Conservation (phyloP, 1,140 invertebrate genomes). For the Coptotermes formosanus region DNA sequence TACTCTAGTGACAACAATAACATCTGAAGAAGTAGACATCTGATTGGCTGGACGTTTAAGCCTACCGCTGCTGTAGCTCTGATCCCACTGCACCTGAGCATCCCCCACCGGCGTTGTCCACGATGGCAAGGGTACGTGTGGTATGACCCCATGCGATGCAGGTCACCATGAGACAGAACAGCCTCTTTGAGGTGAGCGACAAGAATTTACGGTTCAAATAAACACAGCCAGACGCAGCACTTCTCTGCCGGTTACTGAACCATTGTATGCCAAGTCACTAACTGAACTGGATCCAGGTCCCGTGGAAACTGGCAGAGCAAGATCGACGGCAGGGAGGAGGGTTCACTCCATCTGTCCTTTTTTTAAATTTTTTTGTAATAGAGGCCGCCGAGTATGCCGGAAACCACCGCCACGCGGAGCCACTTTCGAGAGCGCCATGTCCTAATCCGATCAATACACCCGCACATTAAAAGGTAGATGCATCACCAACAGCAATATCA, state of each 20-base stretch:
- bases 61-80: constrained; percentile 12
- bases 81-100: background rate
- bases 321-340: background rate
- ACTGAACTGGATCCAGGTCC: constrained; percentile 17
- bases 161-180: constrained; percentile 23
- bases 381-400: background rate
- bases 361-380: background rate
- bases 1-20: background rate
- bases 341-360: background rate
- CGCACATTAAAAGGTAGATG: background rate
- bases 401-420: constrained; percentile 8
- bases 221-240: background rate
- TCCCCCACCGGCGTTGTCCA: constrained; percentile 24
- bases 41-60: background rate
- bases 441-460: background rate
- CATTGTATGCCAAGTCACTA: background rate
- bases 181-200: background rate
- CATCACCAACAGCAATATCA: background rate
- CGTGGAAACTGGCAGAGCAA: constrained; percentile 6
- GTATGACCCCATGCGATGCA: constrained; percentile 29
- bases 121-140: constrained; percentile 23
- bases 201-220: background rate
- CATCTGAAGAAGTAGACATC: constrained; percentile 1
- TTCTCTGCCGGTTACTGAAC: background rate
- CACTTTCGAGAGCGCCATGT: constrained; percentile 12